Base-by-base conservation (phyloP, 2,797 vertebrate species). In the Phrynocephalus guinanensis region DNA sequence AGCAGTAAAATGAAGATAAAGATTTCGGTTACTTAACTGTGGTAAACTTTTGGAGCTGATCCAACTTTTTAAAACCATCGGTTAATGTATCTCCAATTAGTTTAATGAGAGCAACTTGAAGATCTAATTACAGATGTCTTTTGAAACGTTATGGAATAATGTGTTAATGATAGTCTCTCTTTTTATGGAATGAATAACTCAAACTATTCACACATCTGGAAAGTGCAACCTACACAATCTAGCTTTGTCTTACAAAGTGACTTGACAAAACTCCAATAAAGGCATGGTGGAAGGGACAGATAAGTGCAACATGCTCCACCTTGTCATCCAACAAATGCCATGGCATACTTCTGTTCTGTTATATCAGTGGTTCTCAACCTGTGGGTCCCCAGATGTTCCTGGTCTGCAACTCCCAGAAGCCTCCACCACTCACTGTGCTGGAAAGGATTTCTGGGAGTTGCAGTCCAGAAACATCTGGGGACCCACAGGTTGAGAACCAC, bases 101-200 rank as follows among this genome's bases (percentile, higher is more conserved):
- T 83, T 78, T 63, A 91, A 90, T 5, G 22, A 52, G 10, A 86
- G 6, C 28, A 85, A 79, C 66, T 22, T 91, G 79, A 85, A 84
- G 76, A 63, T 60, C 73, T 80, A 86, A 86, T 79, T 68, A n/a
- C 1, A n/a, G 1, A 38, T 68, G 88, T 52, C 73, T 82, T 81
- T 72, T 73, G 50, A 20, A 63, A 85, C 79, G 56, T 77, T 52
- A 50, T 83, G 73, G 84, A 8, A 86, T 1, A 75, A 87, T 87
- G 68, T 16, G 78, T 28, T 77, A 84, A 86, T 63, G 33, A 84
- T 30, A 68, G 6, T 8, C 8, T 79, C 73, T 56, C 7, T 72
- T 63, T 63, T 79, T 60, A 71, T 48, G 24, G 60, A 83, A 10
- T 79, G 82, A 33, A 44, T 71, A 83, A 60, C 75, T 71, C 22